Conservation (phyloP, 1,140 invertebrate species). For the Drosophila gunungcola region DNA sequence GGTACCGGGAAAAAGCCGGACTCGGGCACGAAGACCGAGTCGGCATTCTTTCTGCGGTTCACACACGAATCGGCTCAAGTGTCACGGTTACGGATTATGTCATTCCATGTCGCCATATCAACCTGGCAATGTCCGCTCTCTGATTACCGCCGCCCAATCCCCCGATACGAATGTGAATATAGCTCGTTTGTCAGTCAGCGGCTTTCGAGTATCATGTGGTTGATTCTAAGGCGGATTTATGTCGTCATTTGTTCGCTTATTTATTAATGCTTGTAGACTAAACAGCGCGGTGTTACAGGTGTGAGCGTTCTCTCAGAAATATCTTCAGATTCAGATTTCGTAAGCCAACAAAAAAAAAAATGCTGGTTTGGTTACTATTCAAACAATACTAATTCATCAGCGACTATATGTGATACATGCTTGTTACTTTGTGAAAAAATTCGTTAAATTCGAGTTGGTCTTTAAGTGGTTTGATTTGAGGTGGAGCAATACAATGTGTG, state of each 20-base stretch:
- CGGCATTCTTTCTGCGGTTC: slow-evolving; percentile 53
- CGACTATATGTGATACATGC: not conserved
- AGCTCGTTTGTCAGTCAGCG: slow-evolving; percentile 23
- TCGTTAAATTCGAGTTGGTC: not conserved
- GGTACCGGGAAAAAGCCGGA: slow-evolving; percentile 22
- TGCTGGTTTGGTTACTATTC: slow-evolving; percentile 6
- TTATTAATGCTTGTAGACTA: slow-evolving; percentile 28
- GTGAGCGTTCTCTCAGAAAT: not conserved
- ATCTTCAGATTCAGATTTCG: not conserved
- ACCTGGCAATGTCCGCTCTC: slow-evolving; percentile 21
- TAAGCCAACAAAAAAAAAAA: not conserved
- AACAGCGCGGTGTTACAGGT: slow-evolving; percentile 7
- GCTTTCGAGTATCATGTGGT: slow-evolving; percentile 54
- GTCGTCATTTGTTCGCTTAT: slow-evolving; percentile 24
- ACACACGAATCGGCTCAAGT: slow-evolving; percentile 66
- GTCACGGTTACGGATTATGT: slow-evolving; percentile 74
- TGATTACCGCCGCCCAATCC: slow-evolving; percentile 16
- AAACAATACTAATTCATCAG: slow-evolving; percentile 1
- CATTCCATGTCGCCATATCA: slow-evolving; percentile 47
- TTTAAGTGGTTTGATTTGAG: slow-evolving; percentile 8
- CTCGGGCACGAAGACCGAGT: slow-evolving; percentile 5
- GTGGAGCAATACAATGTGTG: slow-evolving; percentile 3
- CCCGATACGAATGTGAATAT: not conserved
- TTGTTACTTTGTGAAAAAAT: slow-evolving; percentile 14
- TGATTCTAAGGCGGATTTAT: slow-evolving; percentile 67